phyloP scores from a whole-genome alignment of 2,113 vertebrate species.

The Monarcha castaneiventris region DNA sequence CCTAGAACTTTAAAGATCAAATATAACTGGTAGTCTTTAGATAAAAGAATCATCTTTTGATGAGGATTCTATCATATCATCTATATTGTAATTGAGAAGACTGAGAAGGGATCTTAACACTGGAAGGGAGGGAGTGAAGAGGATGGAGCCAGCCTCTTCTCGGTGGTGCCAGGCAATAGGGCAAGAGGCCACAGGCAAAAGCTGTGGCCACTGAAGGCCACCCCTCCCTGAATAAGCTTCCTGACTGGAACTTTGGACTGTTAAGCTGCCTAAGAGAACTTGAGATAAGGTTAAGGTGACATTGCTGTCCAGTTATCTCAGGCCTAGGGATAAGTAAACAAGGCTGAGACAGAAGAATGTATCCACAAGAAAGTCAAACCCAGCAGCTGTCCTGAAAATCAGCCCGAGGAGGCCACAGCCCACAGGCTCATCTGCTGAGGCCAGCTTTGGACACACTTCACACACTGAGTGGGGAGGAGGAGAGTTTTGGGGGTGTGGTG shows the following conservation, averaged over 20 bases:
- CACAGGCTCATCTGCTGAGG: not conserved
- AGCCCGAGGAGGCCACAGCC: not conserved
- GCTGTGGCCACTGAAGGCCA: fast-evolving
- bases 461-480: not conserved
- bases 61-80: not conserved
- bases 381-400: not conserved
- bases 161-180: fast-evolving
- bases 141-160: not conserved
- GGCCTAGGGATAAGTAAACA: fast-evolving
- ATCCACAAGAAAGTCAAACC: not conserved
- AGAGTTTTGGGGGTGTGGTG: not conserved
- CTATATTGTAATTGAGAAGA: not conserved
- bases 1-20: not conserved
- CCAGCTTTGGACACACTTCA: no score
- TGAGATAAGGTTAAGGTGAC: not conserved
- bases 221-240: not conserved
- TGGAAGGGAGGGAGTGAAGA: not conserved
- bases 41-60: not conserved
- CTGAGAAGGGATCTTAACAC: not conserved
- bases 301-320: not conserved
- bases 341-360: not conserved
- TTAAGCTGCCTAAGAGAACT: not conserved
- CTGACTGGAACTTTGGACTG: not conserved
- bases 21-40: not conserved
- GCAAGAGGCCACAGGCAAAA: not conserved